Evolutionary conservation across 1,140 invertebrate species (phyloP), one percentile per base, ranked within the genome.

Genomic region (Cotesia glomerata): DNA sequence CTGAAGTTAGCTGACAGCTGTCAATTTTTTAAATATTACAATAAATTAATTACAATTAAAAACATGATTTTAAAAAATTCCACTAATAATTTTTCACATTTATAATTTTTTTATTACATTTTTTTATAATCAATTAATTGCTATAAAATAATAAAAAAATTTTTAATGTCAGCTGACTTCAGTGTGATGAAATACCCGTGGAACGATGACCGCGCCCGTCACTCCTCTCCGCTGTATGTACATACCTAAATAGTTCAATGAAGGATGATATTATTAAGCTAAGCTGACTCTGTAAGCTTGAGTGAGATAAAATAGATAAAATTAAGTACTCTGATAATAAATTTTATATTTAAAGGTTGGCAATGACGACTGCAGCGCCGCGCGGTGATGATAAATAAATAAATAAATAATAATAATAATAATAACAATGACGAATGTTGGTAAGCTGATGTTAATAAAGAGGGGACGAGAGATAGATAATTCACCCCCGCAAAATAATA

Each of bases 401-500:
- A 26, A 26, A 26, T 26, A 26, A 26, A 26, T 26, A 26, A 26
- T 26, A 26, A 26, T 26, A 26, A 26, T 26, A 26, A n/a, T 16
- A 16, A 13, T n/a, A 51, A 9, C 13, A 11, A 4, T 3, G 3
- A 13, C 34, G n/a, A n/a, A n/a, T n/a, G 65, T 67, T 67, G 65
- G 65, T 26, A 67, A 26, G 13, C 65, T 67, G 65, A 13, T n/a
- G 2, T 4, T 18, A 14, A 34, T 13, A 56, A 16, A 62, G 39
- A 18, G 18, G 26, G 58, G 34, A 49, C 11, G 13, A 62, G 58
- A 62, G 69, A 32, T n/a, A 62, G 69, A 32, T n/a, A 58, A 64
- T 18, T 71, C 69, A 71, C 69, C 69, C 69, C 59, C 69, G 69
- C 58, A 54, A 63, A 54, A 26, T 35, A 14, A 26, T 14, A 49